Conservation (phyloP, 1,140 invertebrate species). For the Sesamia nonagrioides region DNA sequence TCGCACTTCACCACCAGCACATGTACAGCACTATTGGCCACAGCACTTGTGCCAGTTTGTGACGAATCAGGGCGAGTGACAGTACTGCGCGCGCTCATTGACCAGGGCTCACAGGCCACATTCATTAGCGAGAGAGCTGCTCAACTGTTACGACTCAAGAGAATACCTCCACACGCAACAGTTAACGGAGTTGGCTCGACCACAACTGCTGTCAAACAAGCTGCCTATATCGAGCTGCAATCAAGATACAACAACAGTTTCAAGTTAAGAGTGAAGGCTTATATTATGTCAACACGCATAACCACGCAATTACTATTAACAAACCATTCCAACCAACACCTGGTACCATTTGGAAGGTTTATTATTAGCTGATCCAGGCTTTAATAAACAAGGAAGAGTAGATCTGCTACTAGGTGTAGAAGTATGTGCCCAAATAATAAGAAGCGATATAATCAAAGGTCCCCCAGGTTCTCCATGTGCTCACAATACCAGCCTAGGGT, state of each 20-base stretch:
- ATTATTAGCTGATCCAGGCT: background rate
- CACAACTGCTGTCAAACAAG: background rate
- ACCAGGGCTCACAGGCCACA: constrained; percentile 17
- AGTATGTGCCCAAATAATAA: constrained; percentile 5
- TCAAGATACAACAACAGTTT: background rate
- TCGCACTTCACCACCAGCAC: background rate
- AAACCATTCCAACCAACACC: background rate
- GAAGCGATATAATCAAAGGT: constrained; percentile 8
- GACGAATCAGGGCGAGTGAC: background rate
- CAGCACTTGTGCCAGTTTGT: constrained; percentile 6
- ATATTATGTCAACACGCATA: background rate
- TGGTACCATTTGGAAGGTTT: constrained; percentile 24
- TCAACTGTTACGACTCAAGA: constrained; percentile 12
- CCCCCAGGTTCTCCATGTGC: constrained; percentile 19
- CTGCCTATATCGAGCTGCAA: background rate
- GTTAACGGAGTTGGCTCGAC: background rate
- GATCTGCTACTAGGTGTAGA: constrained; percentile 4
- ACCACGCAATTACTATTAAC: background rate
- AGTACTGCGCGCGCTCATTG: constrained; percentile 37
- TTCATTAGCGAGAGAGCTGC: constrained; percentile 43
- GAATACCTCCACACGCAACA: background rate
- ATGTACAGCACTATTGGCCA: background rate
- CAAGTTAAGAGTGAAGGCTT: background rate
- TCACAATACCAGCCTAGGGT: constrained; percentile 14
- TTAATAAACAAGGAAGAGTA: background rate